These are phyloP conservation scores for Cremastobaeus sp. DNA, from an alignment of 2,888 invertebrate species.

Conservation along the genomic window DNA sequence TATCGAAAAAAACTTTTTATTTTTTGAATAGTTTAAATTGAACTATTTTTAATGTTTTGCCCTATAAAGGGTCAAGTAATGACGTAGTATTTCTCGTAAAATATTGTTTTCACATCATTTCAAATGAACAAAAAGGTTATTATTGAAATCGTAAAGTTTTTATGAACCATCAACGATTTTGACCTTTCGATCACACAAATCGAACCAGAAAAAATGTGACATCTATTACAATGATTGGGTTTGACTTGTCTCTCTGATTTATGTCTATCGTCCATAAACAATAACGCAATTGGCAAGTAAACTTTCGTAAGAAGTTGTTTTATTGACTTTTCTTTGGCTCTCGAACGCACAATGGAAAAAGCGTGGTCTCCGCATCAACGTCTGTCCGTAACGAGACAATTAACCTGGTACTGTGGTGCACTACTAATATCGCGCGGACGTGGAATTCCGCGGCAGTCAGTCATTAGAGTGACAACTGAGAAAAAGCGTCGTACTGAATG, in stretches of 20 bases:
- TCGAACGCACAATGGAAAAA: constrained; percentile 59
- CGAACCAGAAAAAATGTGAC: constrained; percentile 8
- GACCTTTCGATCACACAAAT: not conserved
- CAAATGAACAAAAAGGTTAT: too few relatives aligned
- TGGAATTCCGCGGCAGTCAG: constrained; percentile 50
- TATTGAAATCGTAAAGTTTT: too few relatives aligned
- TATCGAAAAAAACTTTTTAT: too few relatives aligned
- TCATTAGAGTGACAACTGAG: constrained; percentile 37
- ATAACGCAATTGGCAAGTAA: constrained; percentile 49
- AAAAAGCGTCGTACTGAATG: constrained; percentile 30
- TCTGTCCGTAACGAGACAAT: constrained; percentile 61
- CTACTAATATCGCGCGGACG: constrained; percentile 43
- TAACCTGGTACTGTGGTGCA: constrained; percentile 58
- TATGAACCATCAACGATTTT: too few relatives aligned
- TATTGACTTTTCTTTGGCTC: constrained; percentile 61
- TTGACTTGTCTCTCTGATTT: constrained; percentile 31
- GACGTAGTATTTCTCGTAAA: too few relatives aligned
- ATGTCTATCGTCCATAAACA: constrained; percentile 49
- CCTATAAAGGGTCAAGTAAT: too few relatives aligned
- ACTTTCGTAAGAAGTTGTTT: constrained; percentile 65
- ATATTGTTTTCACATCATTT: too few relatives aligned
- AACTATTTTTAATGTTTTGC: too few relatives aligned
- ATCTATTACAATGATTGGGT: constrained; percentile 32
- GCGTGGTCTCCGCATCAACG: constrained; percentile 38
- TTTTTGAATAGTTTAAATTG: too few relatives aligned